Base-by-base conservation (phyloP, 2,888 invertebrate species). In the Melinaea marsaeus region DNA sequence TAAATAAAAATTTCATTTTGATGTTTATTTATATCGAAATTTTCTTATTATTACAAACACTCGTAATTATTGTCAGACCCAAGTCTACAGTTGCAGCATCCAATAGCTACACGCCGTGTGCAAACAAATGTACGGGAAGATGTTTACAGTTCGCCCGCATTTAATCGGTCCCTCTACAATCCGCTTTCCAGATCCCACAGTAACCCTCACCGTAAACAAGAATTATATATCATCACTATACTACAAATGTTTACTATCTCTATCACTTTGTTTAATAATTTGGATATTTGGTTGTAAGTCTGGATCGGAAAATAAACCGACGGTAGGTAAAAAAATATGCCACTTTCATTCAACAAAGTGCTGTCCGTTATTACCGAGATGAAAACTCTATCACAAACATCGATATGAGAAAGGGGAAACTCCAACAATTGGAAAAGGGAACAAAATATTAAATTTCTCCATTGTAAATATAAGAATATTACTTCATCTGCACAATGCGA, bases 81-180 rank as follows among this genome's bases (percentile, higher is more conserved):
- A 65, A 63, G 60, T 66, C 66, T 63, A 51, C 3, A 61, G 57
- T 46, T 13, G 2, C 48, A 48, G 62, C 59, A 54, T 33, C 57
- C 62, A 63, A 61, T 65, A 65, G 56, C 33, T 58, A 61, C 58
- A 48, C 32, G 35, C 51, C 57, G 42, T 65, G 60, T 51, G 59
- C 54, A 62, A 64, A 75, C 69, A 69, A 66, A 60, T 62, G 65
- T 62, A 66, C 63, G 65, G 60, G 69, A 72, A 77, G 78, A 73
- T 80, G 78, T 79, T 79, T 78, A 74, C 74, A 67, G 64, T 72
- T 67, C 70, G 63, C 79, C 80, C 80, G 78, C 74, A 79, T 80
- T 77, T 77, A 76, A 78, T 77, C 75, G 74, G 66, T 69, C 68
- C 68, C 67, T 70, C 61, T 58, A 61, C 58, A 55, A 47, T 60